Evolutionary conservation across 2,113 vertebrate species (phyloP).

Genomic region (Bubo scandiacus): DNA sequence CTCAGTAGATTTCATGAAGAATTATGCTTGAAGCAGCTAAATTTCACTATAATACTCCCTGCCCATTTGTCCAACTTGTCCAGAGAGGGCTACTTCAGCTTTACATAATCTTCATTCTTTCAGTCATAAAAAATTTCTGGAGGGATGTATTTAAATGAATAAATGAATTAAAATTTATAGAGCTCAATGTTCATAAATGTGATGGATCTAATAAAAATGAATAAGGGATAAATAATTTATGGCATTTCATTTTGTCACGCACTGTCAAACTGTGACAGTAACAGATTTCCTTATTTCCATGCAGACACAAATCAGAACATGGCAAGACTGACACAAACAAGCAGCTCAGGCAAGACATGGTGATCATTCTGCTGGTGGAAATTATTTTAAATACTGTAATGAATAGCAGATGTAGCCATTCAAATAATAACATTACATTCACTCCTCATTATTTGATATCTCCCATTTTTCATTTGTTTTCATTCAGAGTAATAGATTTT

Average conservation of each 20-base stretch:
- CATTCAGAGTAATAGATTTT: background rate
- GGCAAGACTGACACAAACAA: conserved; percentile 22
- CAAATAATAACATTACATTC: background rate
- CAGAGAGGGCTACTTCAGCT: background rate
- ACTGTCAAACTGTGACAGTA: conserved; percentile 34
- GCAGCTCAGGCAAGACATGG: background rate
- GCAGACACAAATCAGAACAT: conserved; percentile 20
- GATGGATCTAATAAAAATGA: conserved; percentile 24
- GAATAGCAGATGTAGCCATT: background rate
- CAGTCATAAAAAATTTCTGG: background rate
- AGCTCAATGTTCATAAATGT: background rate
- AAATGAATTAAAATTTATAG: conserved; percentile 44
- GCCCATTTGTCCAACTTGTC: background rate
- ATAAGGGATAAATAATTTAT: conserved; percentile 46
- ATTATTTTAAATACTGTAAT: background rate
- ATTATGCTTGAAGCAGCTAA: background rate
- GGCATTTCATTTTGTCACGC: conserved; percentile 35
- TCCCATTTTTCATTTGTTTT: conserved; percentile 21
- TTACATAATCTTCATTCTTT: background rate
- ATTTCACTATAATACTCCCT: background rate
- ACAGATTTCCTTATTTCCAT: conserved; percentile 38
- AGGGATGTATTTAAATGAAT: background rate
- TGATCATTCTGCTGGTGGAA: conserved; percentile 1
- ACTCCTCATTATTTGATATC: background rate
- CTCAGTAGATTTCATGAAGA: background rate